Evolutionary conservation across 2,888 invertebrate genomes (phyloP).

Genomic region (Tipula helvola): DNA sequence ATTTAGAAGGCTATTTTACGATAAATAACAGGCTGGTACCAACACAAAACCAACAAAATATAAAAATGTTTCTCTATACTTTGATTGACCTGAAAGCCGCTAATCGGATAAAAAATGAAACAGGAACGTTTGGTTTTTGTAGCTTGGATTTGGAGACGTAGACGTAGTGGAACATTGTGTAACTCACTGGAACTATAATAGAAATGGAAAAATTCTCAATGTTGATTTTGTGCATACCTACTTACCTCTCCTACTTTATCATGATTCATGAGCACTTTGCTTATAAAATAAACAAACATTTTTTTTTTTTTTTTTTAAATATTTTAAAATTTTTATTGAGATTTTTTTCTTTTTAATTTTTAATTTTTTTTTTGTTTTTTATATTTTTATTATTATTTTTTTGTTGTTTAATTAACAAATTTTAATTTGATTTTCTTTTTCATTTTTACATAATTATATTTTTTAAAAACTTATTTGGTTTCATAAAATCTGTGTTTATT

Average conservation of each 20-base stretch:
- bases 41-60: too few relatives aligned
- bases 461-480: slow-evolving; percentile 6
- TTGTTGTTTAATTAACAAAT: background rate
- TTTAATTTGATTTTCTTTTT: background rate
- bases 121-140: too few relatives aligned
- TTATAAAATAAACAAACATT: background rate
- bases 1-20: too few relatives aligned
- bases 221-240: too few relatives aligned
- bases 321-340: background rate
- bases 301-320: background rate
- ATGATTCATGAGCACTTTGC: background rate
- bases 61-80: too few relatives aligned
- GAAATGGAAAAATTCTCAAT: too few relatives aligned
- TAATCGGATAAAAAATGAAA: too few relatives aligned
- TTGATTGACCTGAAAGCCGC: too few relatives aligned
- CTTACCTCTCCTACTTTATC: background rate
- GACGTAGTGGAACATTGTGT: too few relatives aligned
- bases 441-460: background rate
- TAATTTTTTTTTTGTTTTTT: background rate
- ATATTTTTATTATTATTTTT: background rate
- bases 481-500: slow-evolving; percentile 7
- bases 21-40: too few relatives aligned
- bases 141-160: too few relatives aligned
- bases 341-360: background rate
- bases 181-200: too few relatives aligned